A percentile compares a stretch with the other conserved stretches of the same genome.
Conservation (phyloP, 2,797 vertebrate species). For the Poecilia wingei region DNA sequence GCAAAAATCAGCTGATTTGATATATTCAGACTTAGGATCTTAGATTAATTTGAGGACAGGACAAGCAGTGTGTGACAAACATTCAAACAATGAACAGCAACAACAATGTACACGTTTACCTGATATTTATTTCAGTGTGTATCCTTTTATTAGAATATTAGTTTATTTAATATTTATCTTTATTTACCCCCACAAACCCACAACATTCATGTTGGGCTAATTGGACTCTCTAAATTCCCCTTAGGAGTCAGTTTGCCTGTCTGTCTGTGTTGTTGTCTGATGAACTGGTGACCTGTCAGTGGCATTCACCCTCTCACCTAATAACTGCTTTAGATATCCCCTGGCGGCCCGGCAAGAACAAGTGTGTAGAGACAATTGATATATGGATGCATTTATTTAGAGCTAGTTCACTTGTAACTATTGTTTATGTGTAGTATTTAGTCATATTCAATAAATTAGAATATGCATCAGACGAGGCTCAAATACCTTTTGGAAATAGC, state of each 20-base stretch:
- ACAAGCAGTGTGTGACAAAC: not conserved
- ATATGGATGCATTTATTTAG: not conserved
- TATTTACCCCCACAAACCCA: not conserved
- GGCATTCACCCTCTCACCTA: not conserved
- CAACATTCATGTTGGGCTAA: not conserved
- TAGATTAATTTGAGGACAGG: not conserved
- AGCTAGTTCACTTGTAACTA: not conserved
- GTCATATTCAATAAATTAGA: too few relatives aligned
- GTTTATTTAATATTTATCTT: not conserved
- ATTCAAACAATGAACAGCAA: not conserved
- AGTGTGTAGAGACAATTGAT: not conserved
- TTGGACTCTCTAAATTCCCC: not conserved
- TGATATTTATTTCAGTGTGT: too few relatives aligned
- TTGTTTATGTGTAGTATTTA: too few relatives aligned
- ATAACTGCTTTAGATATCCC: not conserved
- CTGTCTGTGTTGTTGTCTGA: not conserved
- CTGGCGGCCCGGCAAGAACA: not conserved
- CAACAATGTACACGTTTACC: not conserved
- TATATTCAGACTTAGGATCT: not conserved
- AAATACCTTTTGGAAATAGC: too few relatives aligned
- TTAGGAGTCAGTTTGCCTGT: not conserved
- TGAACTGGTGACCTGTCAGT: not conserved
- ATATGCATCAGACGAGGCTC: too few relatives aligned
- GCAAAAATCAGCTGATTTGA: not conserved
- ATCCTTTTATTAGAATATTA: not conserved